Conservation (phyloP, 2,888 invertebrate species). For the Galerucella pusilla region DNA sequence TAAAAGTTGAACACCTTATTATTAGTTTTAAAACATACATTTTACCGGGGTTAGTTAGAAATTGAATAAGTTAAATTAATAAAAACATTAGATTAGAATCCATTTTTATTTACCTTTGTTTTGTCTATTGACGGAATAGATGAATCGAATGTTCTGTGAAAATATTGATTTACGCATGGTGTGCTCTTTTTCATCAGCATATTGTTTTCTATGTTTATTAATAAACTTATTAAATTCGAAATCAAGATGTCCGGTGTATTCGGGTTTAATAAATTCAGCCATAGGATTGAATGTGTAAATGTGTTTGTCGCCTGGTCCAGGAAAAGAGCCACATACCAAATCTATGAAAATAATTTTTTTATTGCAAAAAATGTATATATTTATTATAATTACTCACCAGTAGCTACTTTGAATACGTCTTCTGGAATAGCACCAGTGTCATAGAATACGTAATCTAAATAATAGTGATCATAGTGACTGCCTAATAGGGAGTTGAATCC, state of each 20-base stretch:
- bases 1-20: no score
- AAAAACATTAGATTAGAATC: no score
- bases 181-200: slow-evolving; percentile 75
- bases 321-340: slow-evolving; percentile 80
- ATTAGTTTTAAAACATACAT: no score
- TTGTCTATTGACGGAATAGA: slow-evolving; percentile 60
- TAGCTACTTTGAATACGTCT: slow-evolving; percentile 75
- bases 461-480: slow-evolving; percentile 96
- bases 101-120: slow-evolving; percentile 52
- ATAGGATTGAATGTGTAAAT: slow-evolving; percentile 92
- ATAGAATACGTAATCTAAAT: slow-evolving; percentile 80
- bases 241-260: slow-evolving; percentile 76
- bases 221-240: slow-evolving; percentile 82
- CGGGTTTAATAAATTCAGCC: slow-evolving; percentile 86
- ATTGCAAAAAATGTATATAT: no score
- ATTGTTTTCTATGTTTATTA: slow-evolving; percentile 76
- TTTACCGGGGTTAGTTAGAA: no score
- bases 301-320: slow-evolving; percentile 84
- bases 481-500: slow-evolving; percentile 93
- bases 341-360: slow-evolving; percentile 65
- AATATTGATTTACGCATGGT: slow-evolving; percentile 79
- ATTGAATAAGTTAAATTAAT: no score
- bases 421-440: slow-evolving; percentile 75
- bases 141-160: slow-evolving; percentile 84
- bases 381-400: slow-evolving; percentile 65